Base-by-base conservation (phyloP, 1,140 invertebrate species). In the Phortica variegata region DNA sequence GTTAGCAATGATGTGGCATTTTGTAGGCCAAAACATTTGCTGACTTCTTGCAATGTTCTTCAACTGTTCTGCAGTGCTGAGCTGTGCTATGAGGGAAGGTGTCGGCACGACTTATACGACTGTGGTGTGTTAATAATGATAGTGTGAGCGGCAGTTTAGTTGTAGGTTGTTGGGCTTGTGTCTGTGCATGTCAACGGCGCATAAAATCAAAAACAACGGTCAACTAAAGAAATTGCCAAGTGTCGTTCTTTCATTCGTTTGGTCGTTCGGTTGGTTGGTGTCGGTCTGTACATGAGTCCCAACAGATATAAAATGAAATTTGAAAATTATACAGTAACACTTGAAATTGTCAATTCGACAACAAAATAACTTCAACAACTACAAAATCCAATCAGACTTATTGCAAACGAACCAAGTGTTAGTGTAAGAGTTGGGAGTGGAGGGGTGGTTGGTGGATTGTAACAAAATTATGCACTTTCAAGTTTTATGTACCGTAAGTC, bases 1-100 rank as follows among this genome's bases (percentile, higher is more conserved):
- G n/a, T n/a, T n/a, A n/a, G 43, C 60, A 68, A 68, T 66, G 63
- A 66, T 66, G 61, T 49, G 51, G 49, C 63, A 66, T n/a, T n/a
- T n/a, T n/a, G n/a, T n/a, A n/a, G n/a, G n/a, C n/a, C n/a, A 26
- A 26, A 6, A 26, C 23, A 26, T 26, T 26, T 5, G 10, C 23
- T 6, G 10, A 26, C 23, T 26, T 26, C n/a, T n/a, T n/a, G 5
- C 23, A 26, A 26, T 26, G 10, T 26, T 26, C 5, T 26, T 26
- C 5, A 5, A 10, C 23, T 26, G 23, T 26, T n/a, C n/a, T n/a
- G n/a, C n/a, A n/a, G n/a, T n/a, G n/a, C n/a, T n/a, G n/a, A n/a
- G n/a, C n/a, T n/a, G n/a, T n/a, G n/a, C n/a, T n/a, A n/a, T n/a
- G n/a, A n/a, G n/a, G n/a, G n/a, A n/a, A n/a, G n/a, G n/a, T n/a